Evolutionary conservation across 2,888 invertebrate genomes (phyloP).

Genomic region (Griposia aprilina): DNA sequence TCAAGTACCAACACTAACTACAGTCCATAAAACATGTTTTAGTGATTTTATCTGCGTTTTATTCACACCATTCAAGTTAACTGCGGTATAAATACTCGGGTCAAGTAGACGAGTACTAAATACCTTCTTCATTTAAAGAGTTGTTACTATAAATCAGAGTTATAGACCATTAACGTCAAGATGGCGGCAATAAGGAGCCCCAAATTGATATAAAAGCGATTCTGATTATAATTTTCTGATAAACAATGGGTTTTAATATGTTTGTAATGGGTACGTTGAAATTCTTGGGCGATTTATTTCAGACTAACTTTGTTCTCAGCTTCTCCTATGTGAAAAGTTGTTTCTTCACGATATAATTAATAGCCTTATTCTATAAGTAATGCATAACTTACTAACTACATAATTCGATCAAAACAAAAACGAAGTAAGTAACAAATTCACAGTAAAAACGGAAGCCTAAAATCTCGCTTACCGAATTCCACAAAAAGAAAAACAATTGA

Average conservation of each 20-base stretch:
- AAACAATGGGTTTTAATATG: conserved; percentile 42
- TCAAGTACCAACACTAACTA: conserved; percentile 6
- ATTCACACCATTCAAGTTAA: conserved; percentile 46
- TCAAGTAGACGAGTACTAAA: conserved; percentile 37
- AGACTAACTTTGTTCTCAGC: not conserved
- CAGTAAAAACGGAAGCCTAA: not conserved
- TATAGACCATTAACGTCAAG: conserved; percentile 60
- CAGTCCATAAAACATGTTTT: conserved; percentile 29
- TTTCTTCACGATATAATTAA: not conserved
- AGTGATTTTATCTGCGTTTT: conserved; percentile 35
- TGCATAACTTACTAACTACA: not conserved
- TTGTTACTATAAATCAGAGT: conserved; percentile 58
- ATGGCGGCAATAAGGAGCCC: conserved; percentile 38
- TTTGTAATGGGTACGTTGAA: conserved; percentile 34
- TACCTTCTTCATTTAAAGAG: conserved; percentile 52
- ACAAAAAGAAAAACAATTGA: conserved; percentile 33
- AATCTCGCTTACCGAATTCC: not conserved
- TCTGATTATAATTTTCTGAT: conserved; percentile 48
- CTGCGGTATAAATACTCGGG: conserved; percentile 43
- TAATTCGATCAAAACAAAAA: not conserved
- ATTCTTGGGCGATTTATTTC: conserved; percentile 28
- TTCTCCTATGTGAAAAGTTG: conserved; percentile 2
- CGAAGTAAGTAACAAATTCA: not conserved
- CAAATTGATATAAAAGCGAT: conserved; percentile 64
- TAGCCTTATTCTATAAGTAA: not conserved